Percentiles rank a stretch among this genome's conserved stretches.
phyloP scores from a whole-genome alignment of 2,797 vertebrate genomes.

The Sitta carolinensis region DNA sequence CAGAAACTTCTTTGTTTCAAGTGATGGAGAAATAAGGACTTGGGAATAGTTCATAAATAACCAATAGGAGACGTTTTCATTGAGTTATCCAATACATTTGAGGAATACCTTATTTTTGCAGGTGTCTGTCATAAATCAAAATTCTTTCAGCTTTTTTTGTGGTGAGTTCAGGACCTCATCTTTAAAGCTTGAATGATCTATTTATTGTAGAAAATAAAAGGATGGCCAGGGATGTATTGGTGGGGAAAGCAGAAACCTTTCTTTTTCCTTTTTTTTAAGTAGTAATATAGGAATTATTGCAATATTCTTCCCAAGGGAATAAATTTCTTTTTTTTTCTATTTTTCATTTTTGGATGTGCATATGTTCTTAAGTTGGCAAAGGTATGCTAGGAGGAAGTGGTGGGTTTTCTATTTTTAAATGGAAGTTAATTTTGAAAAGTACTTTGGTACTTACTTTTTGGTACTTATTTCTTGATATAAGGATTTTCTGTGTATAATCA shows the following conservation, averaged over 20 bases:
- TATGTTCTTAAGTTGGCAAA: not conserved
- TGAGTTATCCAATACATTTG: not conserved
- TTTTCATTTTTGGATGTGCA: not conserved
- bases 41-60: not conserved
- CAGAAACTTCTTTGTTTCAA: not conserved
- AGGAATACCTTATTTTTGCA: not conserved
- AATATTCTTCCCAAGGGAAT: not conserved
- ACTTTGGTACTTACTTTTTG: not conserved
- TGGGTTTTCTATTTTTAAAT: not conserved
- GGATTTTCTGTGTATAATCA: not conserved
- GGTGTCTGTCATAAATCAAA: not conserved
- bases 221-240: fast-evolving
- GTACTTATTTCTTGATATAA: not conserved
- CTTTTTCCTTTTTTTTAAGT: not conserved
- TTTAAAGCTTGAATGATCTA: not conserved
- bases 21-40: not conserved
- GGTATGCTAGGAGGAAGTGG: not conserved
- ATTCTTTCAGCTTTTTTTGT: not conserved
- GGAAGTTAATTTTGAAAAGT: not conserved
- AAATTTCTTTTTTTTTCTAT: not conserved
- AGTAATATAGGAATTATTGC: not conserved
- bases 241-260: not conserved
- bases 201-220: not conserved
- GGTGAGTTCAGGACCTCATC: not conserved
- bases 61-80: not conserved